Conservation (phyloP, 2,888 invertebrate species). For the Trichacis sp. region DNA sequence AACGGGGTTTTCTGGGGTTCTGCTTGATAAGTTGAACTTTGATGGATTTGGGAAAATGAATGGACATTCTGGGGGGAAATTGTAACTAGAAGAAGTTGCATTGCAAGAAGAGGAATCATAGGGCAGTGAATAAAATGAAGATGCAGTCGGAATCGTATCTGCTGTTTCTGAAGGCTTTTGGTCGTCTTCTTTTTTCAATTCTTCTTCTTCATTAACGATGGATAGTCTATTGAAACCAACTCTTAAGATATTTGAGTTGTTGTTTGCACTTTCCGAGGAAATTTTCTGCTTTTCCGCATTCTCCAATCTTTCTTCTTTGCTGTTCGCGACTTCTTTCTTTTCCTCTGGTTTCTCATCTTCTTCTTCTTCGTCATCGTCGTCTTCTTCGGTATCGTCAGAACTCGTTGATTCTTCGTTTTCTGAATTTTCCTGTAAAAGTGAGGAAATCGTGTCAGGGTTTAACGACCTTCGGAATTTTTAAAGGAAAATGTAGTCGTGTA, state of each 20-base stretch:
- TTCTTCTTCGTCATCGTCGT: constrained; percentile 55
- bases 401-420: constrained; percentile 28
- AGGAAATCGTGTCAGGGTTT: no score
- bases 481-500: constrained; percentile 8
- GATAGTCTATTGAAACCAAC: constrained; percentile 79
- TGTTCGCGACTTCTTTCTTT: constrained; percentile 48
- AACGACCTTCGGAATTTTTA: constrained; percentile 43
- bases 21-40: constrained; percentile 29
- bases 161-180: background rate
- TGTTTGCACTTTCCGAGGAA: constrained; percentile 69
- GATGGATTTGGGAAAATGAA: constrained; percentile 54
- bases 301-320: constrained; percentile 60
- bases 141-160: constrained; percentile 15
- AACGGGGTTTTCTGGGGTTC: constrained; percentile 18
- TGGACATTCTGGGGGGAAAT: constrained; percentile 53
- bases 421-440: constrained; percentile 32
- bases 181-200: constrained; percentile 53
- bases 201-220: constrained; percentile 80
- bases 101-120: constrained; percentile 25
- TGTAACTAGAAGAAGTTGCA: constrained; percentile 48
- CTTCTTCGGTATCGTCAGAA: constrained; percentile 24
- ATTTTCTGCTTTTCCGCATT: constrained; percentile 69
- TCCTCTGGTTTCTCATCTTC: constrained; percentile 45
- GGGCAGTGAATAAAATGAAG: constrained; percentile 33
- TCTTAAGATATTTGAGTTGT: constrained; percentile 53